A percentile compares a stretch with the other conserved stretches of the same genome.
phyloP scores from a whole-genome alignment of 2,113 vertebrate genomes.

The Percina caprodes region DNA sequence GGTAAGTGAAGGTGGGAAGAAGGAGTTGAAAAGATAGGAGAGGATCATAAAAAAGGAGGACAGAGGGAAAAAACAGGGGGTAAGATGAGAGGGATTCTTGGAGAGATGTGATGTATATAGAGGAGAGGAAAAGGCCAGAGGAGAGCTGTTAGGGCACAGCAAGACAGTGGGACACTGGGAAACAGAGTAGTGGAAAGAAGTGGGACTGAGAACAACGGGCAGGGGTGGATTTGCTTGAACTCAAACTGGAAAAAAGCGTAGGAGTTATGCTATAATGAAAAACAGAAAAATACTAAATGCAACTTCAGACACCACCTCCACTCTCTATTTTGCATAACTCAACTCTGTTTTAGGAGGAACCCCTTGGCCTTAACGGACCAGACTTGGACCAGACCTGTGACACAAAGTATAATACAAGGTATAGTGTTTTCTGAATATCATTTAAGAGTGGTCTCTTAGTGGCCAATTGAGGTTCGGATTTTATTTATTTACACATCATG shows the following conservation, averaged over 20 bases:
- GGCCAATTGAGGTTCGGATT: background rate
- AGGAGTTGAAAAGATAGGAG: background rate
- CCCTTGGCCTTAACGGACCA: slow-evolving; percentile 66
- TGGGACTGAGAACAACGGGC: background rate
- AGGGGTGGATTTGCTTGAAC: background rate
- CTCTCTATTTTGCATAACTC: slow-evolving; percentile 18
- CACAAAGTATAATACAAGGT: slow-evolving; percentile 75
- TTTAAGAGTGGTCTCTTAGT: background rate
- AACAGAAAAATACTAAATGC: background rate
- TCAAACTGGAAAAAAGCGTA: background rate
- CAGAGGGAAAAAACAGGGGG: no score
- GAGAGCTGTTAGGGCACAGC: slow-evolving; percentile 17
- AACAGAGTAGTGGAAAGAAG: background rate
- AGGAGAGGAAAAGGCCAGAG: background rate
- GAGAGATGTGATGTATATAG: background rate
- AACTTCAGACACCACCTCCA: background rate
- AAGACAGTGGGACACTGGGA: slow-evolving; percentile 10
- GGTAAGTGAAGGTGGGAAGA: slow-evolving; percentile 55
- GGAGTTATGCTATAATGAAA: background rate
- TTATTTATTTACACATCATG: no score
- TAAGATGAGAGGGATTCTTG: background rate
- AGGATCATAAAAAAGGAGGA: background rate
- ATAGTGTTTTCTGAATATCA: slow-evolving; percentile 37
- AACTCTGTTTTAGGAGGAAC: slow-evolving; percentile 69
- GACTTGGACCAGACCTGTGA: slow-evolving; percentile 68